phyloP scores from a whole-genome alignment of 2,888 invertebrate species.

The Monoplex corrugatus region DNA sequence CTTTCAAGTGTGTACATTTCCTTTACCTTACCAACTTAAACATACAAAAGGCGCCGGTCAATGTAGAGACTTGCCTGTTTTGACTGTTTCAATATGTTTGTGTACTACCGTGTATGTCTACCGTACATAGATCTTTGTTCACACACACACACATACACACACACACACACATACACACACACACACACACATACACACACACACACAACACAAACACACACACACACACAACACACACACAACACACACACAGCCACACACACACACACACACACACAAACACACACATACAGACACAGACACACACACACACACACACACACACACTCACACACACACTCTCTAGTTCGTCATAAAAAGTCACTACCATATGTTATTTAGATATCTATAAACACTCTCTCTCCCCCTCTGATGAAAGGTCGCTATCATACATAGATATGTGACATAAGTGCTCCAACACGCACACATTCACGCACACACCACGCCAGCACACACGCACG shows the following conservation, averaged over 20 bases:
- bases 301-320: constrained; percentile 31
- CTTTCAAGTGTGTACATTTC: no score
- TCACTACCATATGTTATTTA: no score
- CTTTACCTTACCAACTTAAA: no score
- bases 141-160: no score
- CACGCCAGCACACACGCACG: not conserved
- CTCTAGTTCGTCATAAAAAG: not conserved
- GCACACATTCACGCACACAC: not conserved
- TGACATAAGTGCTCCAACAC: not conserved
- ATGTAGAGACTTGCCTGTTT: no score
- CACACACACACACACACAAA: constrained; percentile 5
- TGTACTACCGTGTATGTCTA: no score
- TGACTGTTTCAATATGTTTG: no score
- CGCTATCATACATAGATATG: not conserved
- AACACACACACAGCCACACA: not conserved
- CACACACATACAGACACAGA: not conserved
- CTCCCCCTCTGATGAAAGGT: not conserved
- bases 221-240: not conserved
- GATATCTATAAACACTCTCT: no score
- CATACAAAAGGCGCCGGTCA: no score
- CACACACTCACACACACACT: constrained; percentile 15
- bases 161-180: no score
- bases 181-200: no score
- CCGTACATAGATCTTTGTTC: no score
- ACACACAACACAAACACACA: not conserved